Conservation (phyloP, 2,113 vertebrate genomes). For the Saccopteryx bilineata region DNA sequence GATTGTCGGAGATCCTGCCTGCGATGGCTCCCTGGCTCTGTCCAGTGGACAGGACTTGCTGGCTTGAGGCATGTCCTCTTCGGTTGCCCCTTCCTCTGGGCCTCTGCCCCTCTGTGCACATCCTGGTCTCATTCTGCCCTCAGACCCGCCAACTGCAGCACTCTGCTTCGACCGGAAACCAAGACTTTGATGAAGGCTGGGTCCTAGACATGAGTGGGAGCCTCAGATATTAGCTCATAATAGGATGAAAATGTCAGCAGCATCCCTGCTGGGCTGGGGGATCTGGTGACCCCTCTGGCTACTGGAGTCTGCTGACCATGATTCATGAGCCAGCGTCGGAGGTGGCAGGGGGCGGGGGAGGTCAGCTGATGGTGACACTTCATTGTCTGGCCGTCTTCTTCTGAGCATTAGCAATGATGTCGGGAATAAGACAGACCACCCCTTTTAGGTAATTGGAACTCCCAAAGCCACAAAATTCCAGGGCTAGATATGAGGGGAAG, state of each 20-base stretch:
- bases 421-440: not conserved
- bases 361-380: not conserved
- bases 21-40: not conserved
- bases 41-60: not conserved
- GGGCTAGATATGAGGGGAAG: not conserved
- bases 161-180: slow-evolving; percentile 11
- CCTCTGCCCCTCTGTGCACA: not conserved
- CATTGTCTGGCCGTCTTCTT: not conserved
- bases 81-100: not conserved
- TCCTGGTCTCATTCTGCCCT: not conserved
- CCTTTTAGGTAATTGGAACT: not conserved
- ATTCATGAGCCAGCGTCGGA: slow-evolving; percentile 18
- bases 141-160: not conserved
- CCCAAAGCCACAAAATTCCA: not conserved
- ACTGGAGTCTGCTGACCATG: slow-evolving; percentile 30
- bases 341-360: not conserved
- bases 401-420: not conserved
- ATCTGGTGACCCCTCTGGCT: not conserved
- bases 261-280: not conserved
- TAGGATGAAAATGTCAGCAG: not conserved
- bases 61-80: not conserved
- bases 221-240: slow-evolving; percentile 13
- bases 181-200: not conserved
- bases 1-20: not conserved
- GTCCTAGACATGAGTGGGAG: slow-evolving; percentile 43